These are phyloP conservation scores for Oryzias melastigma DNA, from an alignment of 2,113 vertebrate genomes.

Conservation along the genomic window DNA sequence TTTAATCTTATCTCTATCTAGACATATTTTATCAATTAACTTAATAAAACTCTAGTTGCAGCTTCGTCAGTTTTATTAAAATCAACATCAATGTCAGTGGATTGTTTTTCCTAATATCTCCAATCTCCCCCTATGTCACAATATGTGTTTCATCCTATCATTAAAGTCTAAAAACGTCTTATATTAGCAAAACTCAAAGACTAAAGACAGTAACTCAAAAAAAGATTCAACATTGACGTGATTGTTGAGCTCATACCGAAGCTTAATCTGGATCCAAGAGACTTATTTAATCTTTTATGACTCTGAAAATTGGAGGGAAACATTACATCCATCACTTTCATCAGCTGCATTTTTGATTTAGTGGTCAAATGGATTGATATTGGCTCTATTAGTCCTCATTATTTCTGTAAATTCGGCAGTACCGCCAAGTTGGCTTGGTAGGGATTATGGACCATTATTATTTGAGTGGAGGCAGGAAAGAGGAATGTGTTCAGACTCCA, in stretches of 20 bases:
- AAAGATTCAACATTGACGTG: slow-evolving; percentile 32
- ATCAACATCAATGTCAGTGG: too few relatives aligned
- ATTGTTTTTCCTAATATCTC: too few relatives aligned
- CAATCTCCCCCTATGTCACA: too few relatives aligned
- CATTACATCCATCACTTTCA: slow-evolving; percentile 49
- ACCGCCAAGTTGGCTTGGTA: slow-evolving; percentile 39
- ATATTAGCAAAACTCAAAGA: slow-evolving; percentile 25
- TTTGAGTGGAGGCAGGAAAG: slow-evolving; percentile 44
- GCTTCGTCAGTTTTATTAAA: too few relatives aligned
- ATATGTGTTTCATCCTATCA: neutral
- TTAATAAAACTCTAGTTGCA: too few relatives aligned
- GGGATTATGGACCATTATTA: slow-evolving; percentile 61
- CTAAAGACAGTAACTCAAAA: slow-evolving; percentile 30
- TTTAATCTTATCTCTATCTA: too few relatives aligned
- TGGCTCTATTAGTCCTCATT: slow-evolving; percentile 62
- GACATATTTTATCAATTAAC: too few relatives aligned
- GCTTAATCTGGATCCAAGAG: slow-evolving; percentile 50
- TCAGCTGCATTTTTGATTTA: slow-evolving; percentile 65
- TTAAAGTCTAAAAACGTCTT: slow-evolving; percentile 16
- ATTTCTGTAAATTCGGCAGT: slow-evolving; percentile 58
- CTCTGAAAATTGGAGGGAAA: slow-evolving; percentile 47
- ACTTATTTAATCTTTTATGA: slow-evolving; percentile 57
- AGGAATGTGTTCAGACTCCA: slow-evolving; percentile 49
- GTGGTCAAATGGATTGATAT: slow-evolving; percentile 62
- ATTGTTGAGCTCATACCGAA: slow-evolving; percentile 35